Percentiles rank a stretch among this genome's conserved stretches.
Evolutionary conservation across 2,797 vertebrate genomes (phyloP).

Genomic region (Syncerus caffer): DNA sequence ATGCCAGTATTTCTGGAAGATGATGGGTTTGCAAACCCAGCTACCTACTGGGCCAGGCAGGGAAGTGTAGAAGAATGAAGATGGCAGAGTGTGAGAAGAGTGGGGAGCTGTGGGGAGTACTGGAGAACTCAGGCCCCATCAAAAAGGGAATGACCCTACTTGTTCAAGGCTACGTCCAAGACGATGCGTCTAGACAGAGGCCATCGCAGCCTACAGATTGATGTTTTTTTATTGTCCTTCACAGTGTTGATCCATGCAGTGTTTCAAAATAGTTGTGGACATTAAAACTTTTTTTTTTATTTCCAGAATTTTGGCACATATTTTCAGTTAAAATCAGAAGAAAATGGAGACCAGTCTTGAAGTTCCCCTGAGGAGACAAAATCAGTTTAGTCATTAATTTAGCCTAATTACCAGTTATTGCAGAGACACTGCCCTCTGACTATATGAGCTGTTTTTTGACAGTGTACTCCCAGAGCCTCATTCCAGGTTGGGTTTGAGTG

Average conservation of each 20-base stretch:
- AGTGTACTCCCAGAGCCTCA: neutral
- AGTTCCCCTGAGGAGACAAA: neutral
- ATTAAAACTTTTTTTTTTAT: neutral
- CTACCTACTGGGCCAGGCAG: neutral
- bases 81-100: neutral
- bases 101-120: neutral
- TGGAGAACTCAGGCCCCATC: neutral
- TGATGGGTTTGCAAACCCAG: neutral
- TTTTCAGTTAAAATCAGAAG: neutral
- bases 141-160: neutral
- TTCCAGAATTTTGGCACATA: conserved; percentile 6
- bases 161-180: neutral
- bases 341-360: neutral
- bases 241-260: neutral
- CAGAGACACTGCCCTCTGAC: neutral
- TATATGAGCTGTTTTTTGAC: neutral
- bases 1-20: neutral
- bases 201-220: rapidly evolving
- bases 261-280: neutral
- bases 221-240: neutral
- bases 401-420: neutral
- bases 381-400: neutral
- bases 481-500: neutral
- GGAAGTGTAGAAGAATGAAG: neutral
- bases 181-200: neutral